These are phyloP conservation scores for Cyclopterus lumpus DNA, from an alignment of 2,797 vertebrate species.

Conservation along the genomic window DNA sequence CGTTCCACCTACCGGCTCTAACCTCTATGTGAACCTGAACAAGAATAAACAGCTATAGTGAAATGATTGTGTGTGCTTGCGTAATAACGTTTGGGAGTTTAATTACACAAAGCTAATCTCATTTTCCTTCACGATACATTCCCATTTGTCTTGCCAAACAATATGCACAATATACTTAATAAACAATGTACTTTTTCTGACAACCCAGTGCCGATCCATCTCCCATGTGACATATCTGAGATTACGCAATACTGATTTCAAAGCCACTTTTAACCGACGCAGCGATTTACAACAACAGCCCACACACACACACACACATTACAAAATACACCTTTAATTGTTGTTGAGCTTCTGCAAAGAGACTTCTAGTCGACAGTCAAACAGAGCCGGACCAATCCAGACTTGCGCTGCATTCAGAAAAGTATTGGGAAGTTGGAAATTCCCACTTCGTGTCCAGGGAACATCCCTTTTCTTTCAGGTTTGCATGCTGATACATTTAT, in stretches of 20 bases:
- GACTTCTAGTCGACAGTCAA: neutral
- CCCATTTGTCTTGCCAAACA: conserved; percentile 36
- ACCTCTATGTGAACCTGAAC: conserved; percentile 19
- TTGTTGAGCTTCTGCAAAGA: neutral
- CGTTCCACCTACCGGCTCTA: conserved; percentile 10
- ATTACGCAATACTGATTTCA: neutral
- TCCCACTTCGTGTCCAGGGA: neutral
- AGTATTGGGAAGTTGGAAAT: neutral
- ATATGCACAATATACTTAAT: conserved; percentile 23
- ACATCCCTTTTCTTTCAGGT: neutral
- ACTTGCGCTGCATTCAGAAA: neutral
- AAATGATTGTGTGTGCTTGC: neutral
- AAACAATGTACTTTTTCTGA: conserved; percentile 12
- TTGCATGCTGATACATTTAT: neutral
- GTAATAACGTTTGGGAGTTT: neutral
- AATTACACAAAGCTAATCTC: conserved; percentile 6
- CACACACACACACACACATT: neutral
- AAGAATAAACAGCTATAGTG: neutral
- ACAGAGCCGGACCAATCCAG: neutral
- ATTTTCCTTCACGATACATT: neutral
- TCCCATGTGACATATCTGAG: neutral
- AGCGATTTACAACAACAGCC: neutral
- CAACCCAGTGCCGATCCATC: neutral
- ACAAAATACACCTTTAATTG: conserved; percentile 52
- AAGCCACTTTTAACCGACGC: neutral